Conservation (phyloP, 2,797 vertebrate genomes). For the Cercopithecus petaurista region DNA sequence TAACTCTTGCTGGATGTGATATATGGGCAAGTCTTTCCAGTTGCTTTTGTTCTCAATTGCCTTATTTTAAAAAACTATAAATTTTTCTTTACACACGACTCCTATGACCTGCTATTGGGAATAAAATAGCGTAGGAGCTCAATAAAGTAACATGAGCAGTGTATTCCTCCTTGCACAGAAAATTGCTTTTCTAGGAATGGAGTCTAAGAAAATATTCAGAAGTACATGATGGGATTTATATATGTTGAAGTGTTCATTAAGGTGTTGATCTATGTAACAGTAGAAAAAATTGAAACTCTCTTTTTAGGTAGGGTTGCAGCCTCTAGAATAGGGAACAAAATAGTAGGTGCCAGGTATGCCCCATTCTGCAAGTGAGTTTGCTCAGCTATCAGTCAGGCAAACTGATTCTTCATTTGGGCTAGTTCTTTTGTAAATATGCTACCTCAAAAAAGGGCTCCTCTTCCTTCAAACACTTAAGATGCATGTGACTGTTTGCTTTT, state of each 20-base stretch:
- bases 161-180: not conserved
- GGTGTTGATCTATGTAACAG: not conserved
- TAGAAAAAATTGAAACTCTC: not conserved
- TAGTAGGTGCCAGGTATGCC: accelerated
- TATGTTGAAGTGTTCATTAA: not conserved
- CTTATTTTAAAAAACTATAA: not conserved
- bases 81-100: not conserved
- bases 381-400: not conserved
- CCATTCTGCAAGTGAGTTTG: not conserved
- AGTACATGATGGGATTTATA: not conserved
- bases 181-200: not conserved
- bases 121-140: not conserved
- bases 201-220: not conserved
- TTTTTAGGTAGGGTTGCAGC: not conserved
- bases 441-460: not conserved
- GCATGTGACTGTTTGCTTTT: not conserved
- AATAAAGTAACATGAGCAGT: not conserved
- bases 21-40: not conserved
- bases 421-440: not conserved
- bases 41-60: not conserved
- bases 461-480: too few relatives aligned
- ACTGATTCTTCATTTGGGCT: not conserved
- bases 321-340: not conserved
- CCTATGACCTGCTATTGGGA: not conserved
- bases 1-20: not conserved